These are phyloP conservation scores for Nasonia longicornis DNA, from an alignment of 1,140 invertebrate genomes.

Conservation along the genomic window DNA sequence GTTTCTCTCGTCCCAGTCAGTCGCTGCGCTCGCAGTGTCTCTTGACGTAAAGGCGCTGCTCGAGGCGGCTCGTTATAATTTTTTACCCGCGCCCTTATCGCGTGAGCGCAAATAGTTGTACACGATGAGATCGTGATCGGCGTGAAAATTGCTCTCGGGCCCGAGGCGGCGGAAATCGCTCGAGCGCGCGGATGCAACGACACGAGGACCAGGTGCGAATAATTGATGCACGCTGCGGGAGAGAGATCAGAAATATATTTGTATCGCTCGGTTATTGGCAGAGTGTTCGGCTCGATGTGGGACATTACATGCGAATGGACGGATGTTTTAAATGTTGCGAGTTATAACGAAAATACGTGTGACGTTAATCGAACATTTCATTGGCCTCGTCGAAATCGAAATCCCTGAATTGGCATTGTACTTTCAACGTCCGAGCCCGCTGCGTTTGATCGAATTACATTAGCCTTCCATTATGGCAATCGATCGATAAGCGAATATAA, in stretches of 20 bases:
- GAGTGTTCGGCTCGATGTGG: not conserved
- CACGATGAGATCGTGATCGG: constrained; percentile 32
- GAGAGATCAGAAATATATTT: constrained; percentile 9
- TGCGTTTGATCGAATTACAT: too few species aligned
- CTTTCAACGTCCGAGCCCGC: too few species aligned
- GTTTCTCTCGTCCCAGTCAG: not conserved
- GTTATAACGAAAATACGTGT: too few species aligned
- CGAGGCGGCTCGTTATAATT: constrained; percentile 34
- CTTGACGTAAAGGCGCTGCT: constrained; percentile 13
- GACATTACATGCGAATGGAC: too few species aligned
- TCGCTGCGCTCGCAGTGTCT: not conserved
- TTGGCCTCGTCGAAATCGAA: too few species aligned
- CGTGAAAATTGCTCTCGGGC: constrained; percentile 32
- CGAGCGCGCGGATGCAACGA: constrained; percentile 20
- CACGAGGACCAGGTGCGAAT: constrained; percentile 22
- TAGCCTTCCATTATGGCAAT: too few species aligned
- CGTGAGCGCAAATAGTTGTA: not conserved
- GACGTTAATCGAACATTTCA: too few species aligned
- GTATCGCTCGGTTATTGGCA: not conserved
- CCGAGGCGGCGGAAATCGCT: constrained; percentile 25
- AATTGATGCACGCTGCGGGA: not conserved
- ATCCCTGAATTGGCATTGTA: too few species aligned
- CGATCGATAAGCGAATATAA: not conserved
- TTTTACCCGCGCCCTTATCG: constrained; percentile 11
- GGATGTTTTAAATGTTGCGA: too few species aligned